Conservation (phyloP, 2,888 invertebrate genomes). For the Rhingia campestris region DNA sequence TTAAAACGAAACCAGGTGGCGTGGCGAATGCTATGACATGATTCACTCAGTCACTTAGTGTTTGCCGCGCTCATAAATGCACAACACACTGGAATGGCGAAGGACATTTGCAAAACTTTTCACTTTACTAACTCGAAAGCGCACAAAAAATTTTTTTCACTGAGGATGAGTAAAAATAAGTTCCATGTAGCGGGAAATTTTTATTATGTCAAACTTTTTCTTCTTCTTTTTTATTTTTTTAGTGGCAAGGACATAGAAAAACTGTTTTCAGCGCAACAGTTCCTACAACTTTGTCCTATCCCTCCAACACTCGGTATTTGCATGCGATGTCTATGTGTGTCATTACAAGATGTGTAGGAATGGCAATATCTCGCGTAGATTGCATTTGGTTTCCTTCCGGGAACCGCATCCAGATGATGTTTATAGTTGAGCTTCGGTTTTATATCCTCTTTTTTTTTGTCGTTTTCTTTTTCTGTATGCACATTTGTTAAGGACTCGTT, state of each 20-base stretch:
- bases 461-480: conserved; percentile 7
- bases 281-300: conserved; percentile 53
- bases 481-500: conserved; percentile 69
- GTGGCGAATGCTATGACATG: conserved; percentile 51
- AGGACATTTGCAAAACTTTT: conserved; percentile 64
- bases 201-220: conserved; percentile 51
- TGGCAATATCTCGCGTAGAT: conserved; percentile 62
- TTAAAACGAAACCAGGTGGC: conserved; percentile 69
- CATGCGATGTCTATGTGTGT: conserved; percentile 14
- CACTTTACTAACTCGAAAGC: conserved; percentile 39
- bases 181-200: conserved; percentile 60
- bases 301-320: neutral
- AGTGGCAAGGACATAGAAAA: conserved; percentile 29
- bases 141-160: conserved; percentile 24
- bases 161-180: conserved; percentile 27
- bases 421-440: neutral
- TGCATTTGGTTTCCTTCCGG: conserved; percentile 61
- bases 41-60: conserved; percentile 71
- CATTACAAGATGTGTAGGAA: conserved; percentile 40
- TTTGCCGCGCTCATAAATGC: conserved; percentile 48
- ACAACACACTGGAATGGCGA: conserved; percentile 19
- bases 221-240: conserved; percentile 42
- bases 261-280: conserved; percentile 63
- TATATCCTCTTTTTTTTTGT: conserved; percentile 5
- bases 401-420: conserved; percentile 49